phyloP scores from a whole-genome alignment of 2,888 invertebrate species.

The Scaptomyza tumidula region DNA sequence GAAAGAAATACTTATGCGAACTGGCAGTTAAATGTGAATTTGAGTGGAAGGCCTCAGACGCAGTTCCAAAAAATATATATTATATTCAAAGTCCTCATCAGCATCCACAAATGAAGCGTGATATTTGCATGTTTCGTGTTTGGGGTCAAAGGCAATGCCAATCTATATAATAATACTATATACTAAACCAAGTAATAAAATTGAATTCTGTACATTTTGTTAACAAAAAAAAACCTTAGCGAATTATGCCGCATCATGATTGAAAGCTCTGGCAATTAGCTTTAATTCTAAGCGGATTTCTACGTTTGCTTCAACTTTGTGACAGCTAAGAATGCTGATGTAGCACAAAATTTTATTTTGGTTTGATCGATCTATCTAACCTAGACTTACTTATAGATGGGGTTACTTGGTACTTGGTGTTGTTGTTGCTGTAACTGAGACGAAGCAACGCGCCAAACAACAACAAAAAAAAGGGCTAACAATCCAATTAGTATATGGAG shows the following conservation, averaged over 20 bases:
- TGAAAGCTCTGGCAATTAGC: conserved; percentile 73
- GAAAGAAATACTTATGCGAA: conserved; percentile 45
- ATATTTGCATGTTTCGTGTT: conserved; percentile 56
- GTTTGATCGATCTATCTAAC: conserved; percentile 60
- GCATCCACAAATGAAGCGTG: conserved; percentile 56
- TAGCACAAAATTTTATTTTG: conserved; percentile 28
- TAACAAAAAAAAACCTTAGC: neutral
- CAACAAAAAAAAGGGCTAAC: conserved; percentile 40
- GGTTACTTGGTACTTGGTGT: neutral
- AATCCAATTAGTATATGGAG: conserved; percentile 68
- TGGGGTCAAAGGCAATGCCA: conserved; percentile 69
- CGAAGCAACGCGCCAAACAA: conserved; percentile 22
- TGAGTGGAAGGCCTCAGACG: conserved; percentile 38
- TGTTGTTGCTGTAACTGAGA: conserved; percentile 18
- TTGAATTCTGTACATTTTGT: too few relatives aligned
- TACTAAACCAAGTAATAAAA: conserved; percentile 26
- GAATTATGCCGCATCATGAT: conserved; percentile 67
- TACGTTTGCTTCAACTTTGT: conserved; percentile 27
- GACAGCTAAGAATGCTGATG: conserved; percentile 55
- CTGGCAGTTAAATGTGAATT: conserved; percentile 62
- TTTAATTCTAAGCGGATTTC: conserved; percentile 75
- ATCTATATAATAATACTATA: conserved; percentile 9
- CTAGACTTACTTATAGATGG: conserved; percentile 15
- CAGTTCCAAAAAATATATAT: neutral
- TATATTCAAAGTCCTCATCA: conserved; percentile 18